Conservation (phyloP, 2,888 invertebrate genomes). For the Scaptomyza cyrtandrae region DNA sequence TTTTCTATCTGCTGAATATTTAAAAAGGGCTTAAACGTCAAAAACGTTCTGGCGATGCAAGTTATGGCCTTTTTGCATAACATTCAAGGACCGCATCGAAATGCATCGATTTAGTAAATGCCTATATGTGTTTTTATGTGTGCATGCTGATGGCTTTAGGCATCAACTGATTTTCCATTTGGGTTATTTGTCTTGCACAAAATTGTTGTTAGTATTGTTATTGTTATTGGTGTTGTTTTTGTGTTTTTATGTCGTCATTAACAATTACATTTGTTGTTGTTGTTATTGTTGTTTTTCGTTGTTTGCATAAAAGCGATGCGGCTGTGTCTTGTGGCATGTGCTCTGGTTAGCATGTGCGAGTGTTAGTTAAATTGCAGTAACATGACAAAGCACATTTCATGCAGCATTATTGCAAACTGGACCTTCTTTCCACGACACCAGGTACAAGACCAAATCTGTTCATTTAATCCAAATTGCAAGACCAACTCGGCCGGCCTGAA, state of each 20-base stretch:
- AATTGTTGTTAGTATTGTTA: slow-evolving; percentile 25
- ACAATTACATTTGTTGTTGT: slow-evolving; percentile 35
- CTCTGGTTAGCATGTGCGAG: slow-evolving; percentile 52
- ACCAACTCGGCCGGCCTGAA: slow-evolving; percentile 25
- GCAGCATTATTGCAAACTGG: slow-evolving; percentile 27
- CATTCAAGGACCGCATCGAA: slow-evolving; percentile 32
- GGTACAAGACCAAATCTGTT: slow-evolving; percentile 22
- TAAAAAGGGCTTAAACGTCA: slow-evolving; percentile 24
- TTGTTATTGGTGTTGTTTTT: slow-evolving; percentile 32
- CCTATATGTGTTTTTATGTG: slow-evolving; percentile 10
- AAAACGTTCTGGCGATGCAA: slow-evolving; percentile 4
- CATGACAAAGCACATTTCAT: slow-evolving; percentile 65
- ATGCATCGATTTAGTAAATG: slow-evolving; percentile 60
- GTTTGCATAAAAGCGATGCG: slow-evolving; percentile 44
- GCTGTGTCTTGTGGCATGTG: slow-evolving; percentile 48
- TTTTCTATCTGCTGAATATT: slow-evolving; percentile 45
- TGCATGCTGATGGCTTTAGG: slow-evolving; percentile 54
- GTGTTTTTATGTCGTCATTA: slow-evolving; percentile 54
- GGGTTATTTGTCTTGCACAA: slow-evolving; percentile 73
- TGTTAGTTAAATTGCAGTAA: slow-evolving; percentile 78
- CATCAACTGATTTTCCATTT: slow-evolving; percentile 78
- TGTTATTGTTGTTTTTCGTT: slow-evolving; percentile 21
- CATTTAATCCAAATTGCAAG: neutral
- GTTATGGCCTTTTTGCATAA: slow-evolving; percentile 12
- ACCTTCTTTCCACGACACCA: slow-evolving; percentile 9